phyloP scores from a whole-genome alignment of 2,113 vertebrate genomes.

The Calonectris borealis region DNA sequence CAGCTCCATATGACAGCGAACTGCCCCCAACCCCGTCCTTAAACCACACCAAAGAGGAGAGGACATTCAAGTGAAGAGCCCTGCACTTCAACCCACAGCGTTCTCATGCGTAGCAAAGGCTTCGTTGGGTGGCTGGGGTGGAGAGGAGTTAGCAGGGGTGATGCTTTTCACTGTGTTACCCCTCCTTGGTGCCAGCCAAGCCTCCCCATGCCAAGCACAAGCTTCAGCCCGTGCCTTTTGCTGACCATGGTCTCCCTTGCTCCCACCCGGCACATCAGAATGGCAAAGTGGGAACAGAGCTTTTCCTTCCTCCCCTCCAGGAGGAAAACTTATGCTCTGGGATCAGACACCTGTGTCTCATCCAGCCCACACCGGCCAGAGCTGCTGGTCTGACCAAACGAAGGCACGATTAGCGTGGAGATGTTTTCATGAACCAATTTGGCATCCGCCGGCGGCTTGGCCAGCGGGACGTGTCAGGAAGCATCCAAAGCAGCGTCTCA shows the following conservation, averaged over 20 bases:
- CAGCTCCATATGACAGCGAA: accelerated
- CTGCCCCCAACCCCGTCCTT: neutral
- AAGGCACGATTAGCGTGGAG: neutral
- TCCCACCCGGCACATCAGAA: neutral
- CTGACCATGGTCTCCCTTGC: accelerated
- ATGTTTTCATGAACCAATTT: neutral
- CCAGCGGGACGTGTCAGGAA: accelerated
- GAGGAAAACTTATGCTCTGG: neutral
- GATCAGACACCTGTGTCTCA: neutral
- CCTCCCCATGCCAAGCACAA: neutral
- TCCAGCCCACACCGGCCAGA: neutral
- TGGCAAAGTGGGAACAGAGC: accelerated
- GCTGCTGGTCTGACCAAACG: accelerated
- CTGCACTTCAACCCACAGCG: neutral
- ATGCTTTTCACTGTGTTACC: neutral
- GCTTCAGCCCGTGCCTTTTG: neutral
- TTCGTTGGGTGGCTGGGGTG: accelerated
- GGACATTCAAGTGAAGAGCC: neutral
- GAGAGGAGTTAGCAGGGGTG: neutral
- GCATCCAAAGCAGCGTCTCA: neutral
- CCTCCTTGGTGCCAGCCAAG: neutral
- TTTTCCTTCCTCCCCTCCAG: neutral
- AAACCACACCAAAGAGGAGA: neutral
- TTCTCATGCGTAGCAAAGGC: neutral
- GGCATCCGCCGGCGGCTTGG: neutral